Evolutionary conservation across 2,113 vertebrate genomes (phyloP).

Genomic region (Leucoraja erinaceus): DNA sequence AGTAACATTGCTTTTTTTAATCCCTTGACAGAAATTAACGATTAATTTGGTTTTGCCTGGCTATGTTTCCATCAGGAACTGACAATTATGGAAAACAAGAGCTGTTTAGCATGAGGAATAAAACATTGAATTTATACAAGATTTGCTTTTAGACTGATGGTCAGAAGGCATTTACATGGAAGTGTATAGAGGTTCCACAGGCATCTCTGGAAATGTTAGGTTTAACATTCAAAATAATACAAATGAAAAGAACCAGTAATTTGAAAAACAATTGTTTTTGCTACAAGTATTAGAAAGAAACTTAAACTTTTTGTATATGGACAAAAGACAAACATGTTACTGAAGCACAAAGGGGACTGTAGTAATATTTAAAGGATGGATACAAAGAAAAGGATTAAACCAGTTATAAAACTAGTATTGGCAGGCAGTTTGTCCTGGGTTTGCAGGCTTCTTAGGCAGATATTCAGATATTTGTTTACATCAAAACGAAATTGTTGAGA

Average conservation of each 20-base stretch:
- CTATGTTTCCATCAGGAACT: background rate
- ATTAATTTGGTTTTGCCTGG: background rate
- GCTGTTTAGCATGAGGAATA: background rate
- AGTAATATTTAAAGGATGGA: background rate
- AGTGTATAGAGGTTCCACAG: background rate
- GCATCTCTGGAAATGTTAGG: background rate
- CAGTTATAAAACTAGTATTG: background rate
- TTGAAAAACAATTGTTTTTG: no score
- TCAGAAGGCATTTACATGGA: background rate
- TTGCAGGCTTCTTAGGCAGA: background rate
- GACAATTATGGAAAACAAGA: no score
- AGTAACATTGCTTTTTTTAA: slow-evolving; percentile 33
- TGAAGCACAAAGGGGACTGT: background rate
- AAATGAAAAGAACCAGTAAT: no score
- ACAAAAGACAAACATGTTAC: no score
- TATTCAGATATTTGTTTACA: background rate
- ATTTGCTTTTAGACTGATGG: background rate
- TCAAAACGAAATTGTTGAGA: background rate
- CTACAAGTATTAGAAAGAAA: no score
- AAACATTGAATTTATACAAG: background rate
- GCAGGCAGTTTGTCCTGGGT: background rate
- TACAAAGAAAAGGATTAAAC: background rate
- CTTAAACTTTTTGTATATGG: no score
- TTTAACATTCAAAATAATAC: background rate
- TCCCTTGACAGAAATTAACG: background rate